phyloP scores from a whole-genome alignment of 1,140 invertebrate genomes.

The Matsumurasca onukii region DNA sequence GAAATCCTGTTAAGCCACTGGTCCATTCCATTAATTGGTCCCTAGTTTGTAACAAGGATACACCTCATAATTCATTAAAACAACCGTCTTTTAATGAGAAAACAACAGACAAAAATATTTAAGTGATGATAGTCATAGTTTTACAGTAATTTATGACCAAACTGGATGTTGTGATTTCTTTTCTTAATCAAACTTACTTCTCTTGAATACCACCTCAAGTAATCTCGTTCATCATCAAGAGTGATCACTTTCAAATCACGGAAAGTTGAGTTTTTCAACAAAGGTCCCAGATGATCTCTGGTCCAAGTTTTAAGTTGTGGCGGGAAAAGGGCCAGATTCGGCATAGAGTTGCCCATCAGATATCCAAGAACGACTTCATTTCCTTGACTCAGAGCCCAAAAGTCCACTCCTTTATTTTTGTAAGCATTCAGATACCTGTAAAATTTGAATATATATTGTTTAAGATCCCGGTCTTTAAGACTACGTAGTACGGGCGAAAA shows the following conservation, averaged over 20 bases:
- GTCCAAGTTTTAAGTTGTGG: constrained; percentile 62
- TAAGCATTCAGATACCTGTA: constrained; percentile 12
- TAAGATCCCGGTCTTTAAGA: no score
- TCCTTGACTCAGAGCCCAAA: constrained; percentile 66
- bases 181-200: constrained; percentile 48
- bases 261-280: constrained; percentile 56
- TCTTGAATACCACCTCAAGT: constrained; percentile 63
- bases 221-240: constrained; percentile 69
- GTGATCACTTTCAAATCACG: constrained; percentile 62
- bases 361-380: constrained; percentile 62
- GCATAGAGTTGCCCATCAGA: constrained; percentile 57
- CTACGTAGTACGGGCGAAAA: no score
- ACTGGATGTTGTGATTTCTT: neutral
- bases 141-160: neutral
- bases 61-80: neutral
- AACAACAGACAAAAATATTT: neutral
- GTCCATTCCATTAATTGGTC: neutral
- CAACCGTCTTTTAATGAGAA: neutral
- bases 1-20: neutral
- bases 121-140: neutral
- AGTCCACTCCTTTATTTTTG: constrained; percentile 38
- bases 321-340: constrained; percentile 74
- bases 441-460: no score
- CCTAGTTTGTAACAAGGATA: neutral
- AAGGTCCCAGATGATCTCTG: constrained; percentile 64